phyloP scores from a whole-genome alignment of 1,140 invertebrate genomes.

The Drosophila nigrodunni region DNA sequence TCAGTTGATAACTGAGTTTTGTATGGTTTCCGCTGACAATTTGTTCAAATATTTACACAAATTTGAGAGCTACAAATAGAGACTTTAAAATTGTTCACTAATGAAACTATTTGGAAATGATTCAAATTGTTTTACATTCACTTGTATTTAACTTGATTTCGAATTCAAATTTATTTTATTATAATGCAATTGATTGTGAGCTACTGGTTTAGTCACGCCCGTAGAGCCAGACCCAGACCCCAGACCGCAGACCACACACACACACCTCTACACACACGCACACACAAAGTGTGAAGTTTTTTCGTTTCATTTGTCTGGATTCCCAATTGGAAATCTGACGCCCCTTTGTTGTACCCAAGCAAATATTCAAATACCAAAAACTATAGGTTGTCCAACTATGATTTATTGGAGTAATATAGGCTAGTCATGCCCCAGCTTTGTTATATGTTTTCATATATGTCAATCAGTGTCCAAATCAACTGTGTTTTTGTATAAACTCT shows the following conservation, averaged over 20 bases:
- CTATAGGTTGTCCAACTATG: neutral
- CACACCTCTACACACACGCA: too few species aligned
- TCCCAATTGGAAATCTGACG: conserved; percentile 24
- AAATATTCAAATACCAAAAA: conserved; percentile 27
- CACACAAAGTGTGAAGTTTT: conserved; percentile 11
- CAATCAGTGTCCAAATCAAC: neutral
- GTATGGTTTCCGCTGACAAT: conserved; percentile 35
- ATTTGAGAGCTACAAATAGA: conserved; percentile 49
- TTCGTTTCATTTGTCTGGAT: neutral
- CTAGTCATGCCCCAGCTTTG: neutral
- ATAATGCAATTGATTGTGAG: conserved; percentile 7
- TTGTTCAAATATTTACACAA: conserved; percentile 62
- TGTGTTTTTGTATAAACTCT: neutral
- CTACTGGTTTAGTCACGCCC: conserved; percentile 11
- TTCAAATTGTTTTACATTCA: conserved; percentile 1
- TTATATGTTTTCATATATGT: neutral
- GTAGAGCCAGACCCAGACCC: neutral
- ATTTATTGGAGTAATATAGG: neutral
- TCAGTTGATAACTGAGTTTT: neutral
- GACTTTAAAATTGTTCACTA: conserved; percentile 22
- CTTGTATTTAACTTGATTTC: conserved; percentile 1
- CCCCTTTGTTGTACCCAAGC: conserved; percentile 7
- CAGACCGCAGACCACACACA: neutral
- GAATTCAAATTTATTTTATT: conserved; percentile 21
- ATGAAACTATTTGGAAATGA: conserved; percentile 17